phyloP scores from a whole-genome alignment of 2,797 vertebrate species.

The Zonotrichia albicollis region DNA sequence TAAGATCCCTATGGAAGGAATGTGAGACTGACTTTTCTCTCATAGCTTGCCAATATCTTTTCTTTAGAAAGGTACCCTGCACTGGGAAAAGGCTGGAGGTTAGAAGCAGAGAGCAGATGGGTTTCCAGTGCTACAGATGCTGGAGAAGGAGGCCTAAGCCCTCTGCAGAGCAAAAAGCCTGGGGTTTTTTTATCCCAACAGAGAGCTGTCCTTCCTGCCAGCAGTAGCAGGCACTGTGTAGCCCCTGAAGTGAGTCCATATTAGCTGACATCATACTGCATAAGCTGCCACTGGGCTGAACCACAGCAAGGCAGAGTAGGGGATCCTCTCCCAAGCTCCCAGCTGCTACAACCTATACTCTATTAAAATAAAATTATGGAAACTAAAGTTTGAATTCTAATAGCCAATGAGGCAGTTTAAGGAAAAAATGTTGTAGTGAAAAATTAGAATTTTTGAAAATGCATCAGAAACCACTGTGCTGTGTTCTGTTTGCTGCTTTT shows the following conservation, averaged over 20 bases:
- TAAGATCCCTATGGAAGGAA: neutral
- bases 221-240: neutral
- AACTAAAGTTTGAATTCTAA: neutral
- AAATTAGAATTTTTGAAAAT: neutral
- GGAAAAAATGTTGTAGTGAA: neutral
- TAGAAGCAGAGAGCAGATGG: neutral
- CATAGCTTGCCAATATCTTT: neutral
- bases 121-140: neutral
- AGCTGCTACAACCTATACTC: neutral
- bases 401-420: neutral
- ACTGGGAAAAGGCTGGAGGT: neutral
- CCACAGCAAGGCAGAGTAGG: neutral
- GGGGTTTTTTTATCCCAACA: neutral
- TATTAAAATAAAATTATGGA: neutral
- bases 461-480: neutral
- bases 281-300: neutral
- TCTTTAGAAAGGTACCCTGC: neutral
- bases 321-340: neutral
- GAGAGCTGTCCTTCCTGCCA: neutral
- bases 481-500: neutral
- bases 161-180: neutral
- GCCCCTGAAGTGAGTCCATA: neutral
- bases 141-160: neutral
- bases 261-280: neutral
- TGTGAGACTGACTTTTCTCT: neutral